phyloP scores from a whole-genome alignment of 2,888 invertebrate species.

The Trimorus sp. region DNA sequence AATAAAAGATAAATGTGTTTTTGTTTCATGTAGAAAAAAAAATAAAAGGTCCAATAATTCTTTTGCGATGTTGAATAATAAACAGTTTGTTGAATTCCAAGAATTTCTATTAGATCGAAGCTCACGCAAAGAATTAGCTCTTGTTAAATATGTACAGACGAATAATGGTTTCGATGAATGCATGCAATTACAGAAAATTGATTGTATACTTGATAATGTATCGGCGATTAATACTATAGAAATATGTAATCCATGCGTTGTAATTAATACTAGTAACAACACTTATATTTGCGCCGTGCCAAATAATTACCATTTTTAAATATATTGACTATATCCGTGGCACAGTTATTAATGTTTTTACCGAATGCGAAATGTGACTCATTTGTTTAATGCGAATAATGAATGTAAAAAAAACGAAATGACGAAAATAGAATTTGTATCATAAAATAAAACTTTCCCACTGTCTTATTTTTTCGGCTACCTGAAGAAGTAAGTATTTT shows the following conservation, averaged over 20 bases:
- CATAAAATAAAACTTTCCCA: too few relatives aligned
- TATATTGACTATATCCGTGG: too few relatives aligned
- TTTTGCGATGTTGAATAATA: neutral
- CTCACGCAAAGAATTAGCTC: neutral
- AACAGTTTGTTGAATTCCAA: neutral
- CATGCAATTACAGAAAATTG: neutral
- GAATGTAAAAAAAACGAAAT: too few relatives aligned
- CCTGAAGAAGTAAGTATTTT: too few relatives aligned
- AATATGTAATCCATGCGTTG: slow-evolving; percentile 3
- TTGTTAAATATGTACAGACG: neutral
- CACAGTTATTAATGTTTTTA: too few relatives aligned
- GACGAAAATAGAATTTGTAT: too few relatives aligned
- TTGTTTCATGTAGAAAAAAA: neutral
- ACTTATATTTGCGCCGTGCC: too few relatives aligned
- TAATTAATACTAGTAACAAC: neutral
- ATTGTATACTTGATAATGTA: neutral
- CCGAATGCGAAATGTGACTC: too few relatives aligned
- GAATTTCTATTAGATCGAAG: neutral
- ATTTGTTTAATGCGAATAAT: too few relatives aligned
- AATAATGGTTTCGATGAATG: neutral
- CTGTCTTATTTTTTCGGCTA: too few relatives aligned
- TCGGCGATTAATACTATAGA: neutral
- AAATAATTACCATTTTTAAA: too few relatives aligned
- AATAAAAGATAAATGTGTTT: slow-evolving; percentile 1
- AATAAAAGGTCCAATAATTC: neutral